Conservation (phyloP, 2,113 vertebrate genomes). For the Pipra filicauda region DNA sequence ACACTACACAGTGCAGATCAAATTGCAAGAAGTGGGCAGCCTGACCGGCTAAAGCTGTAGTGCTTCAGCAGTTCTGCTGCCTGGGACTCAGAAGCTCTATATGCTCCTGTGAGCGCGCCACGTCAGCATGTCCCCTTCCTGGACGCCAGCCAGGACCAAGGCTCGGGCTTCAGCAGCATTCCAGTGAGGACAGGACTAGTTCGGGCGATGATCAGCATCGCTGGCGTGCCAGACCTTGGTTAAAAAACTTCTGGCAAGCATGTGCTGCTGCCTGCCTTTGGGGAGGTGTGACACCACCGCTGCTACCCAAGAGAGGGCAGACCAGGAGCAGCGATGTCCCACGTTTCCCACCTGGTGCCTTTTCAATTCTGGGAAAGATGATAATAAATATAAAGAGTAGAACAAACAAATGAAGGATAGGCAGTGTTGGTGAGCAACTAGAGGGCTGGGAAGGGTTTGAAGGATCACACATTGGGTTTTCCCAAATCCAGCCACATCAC, state of each 20-base stretch:
- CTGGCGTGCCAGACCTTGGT: neutral
- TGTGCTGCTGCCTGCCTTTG: neutral
- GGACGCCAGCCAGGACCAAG: neutral
- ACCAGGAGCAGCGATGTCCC: accelerated
- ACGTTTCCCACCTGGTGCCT: accelerated
- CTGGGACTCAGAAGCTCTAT: neutral
- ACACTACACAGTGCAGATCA: neutral
- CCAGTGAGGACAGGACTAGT: accelerated
- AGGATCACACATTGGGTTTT: neutral
- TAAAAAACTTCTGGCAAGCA: neutral
- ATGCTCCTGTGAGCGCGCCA: accelerated
- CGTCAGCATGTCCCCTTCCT: neutral
- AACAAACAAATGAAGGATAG: neutral
- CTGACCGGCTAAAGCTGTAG: accelerated
- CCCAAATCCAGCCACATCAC: neutral
- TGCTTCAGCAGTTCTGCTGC: neutral
- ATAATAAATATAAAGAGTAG: neutral
- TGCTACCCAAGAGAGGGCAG: neutral
- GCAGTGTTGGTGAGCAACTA: neutral
- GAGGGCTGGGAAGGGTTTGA: neutral
- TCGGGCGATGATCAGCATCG: neutral
- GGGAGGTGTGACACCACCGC: neutral
- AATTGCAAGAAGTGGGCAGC: neutral
- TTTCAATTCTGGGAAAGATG: neutral
- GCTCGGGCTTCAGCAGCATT: neutral